Evolutionary conservation across 2,797 vertebrate genomes (phyloP).

Genomic region (Gambelia wislizenii): DNA sequence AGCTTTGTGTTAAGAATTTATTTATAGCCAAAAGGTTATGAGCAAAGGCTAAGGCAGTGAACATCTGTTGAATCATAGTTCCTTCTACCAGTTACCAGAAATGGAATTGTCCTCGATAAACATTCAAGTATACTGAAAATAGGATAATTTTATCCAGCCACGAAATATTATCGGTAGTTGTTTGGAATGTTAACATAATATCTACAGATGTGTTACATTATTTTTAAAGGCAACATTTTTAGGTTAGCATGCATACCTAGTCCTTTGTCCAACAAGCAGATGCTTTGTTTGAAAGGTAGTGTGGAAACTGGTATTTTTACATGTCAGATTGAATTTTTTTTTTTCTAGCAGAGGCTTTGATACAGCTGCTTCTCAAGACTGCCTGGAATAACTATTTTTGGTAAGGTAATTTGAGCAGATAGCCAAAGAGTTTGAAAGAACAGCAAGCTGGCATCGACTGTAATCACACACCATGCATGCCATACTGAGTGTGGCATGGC

Average conservation of each 20-base stretch:
- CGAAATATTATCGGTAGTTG: neutral
- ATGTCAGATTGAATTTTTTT: slow-evolving; percentile 60
- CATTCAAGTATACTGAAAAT: slow-evolving; percentile 34
- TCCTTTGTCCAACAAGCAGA: neutral
- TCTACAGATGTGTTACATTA: slow-evolving; percentile 43
- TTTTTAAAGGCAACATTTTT: slow-evolving; percentile 31
- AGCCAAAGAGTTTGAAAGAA: slow-evolving; percentile 59
- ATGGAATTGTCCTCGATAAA: slow-evolving; percentile 40
- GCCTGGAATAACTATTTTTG: slow-evolving; percentile 66
- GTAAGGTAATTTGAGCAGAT: slow-evolving; percentile 55
- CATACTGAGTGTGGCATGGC: no score
- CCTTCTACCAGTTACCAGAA: slow-evolving; percentile 13
- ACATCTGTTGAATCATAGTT: neutral
- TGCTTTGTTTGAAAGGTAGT: slow-evolving; percentile 44
- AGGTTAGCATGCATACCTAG: slow-evolving; percentile 23
- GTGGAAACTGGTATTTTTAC: slow-evolving; percentile 41
- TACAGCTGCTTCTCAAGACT: slow-evolving; percentile 69
- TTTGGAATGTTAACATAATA: slow-evolving; percentile 34
- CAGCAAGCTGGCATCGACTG: neutral
- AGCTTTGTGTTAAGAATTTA: slow-evolving; percentile 17
- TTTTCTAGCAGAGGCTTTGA: slow-evolving; percentile 61
- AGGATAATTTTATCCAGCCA: neutral
- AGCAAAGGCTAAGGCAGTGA: slow-evolving; percentile 6
- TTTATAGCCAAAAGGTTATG: slow-evolving; percentile 15
- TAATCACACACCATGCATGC: neutral